A percentile compares a stretch with the other conserved stretches of the same genome.
These are phyloP conservation scores for Drosophila pandora DNA, from an alignment of 1,140 invertebrate species.

Conservation along the genomic window DNA sequence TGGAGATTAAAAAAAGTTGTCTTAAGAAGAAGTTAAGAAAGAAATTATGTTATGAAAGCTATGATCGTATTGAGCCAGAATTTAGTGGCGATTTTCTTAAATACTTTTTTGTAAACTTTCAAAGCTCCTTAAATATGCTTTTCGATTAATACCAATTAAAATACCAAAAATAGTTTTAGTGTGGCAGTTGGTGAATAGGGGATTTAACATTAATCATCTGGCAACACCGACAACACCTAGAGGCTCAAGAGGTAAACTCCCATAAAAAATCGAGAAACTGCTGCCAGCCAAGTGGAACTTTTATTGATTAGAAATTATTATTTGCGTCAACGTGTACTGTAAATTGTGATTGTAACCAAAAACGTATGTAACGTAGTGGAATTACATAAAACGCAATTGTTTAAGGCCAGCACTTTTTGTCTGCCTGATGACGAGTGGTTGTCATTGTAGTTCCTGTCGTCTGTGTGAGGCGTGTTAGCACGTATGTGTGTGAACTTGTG, in stretches of 20 bases:
- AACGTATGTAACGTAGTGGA: conserved; percentile 62
- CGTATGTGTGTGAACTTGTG: conserved; percentile 68
- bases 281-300: conserved; percentile 53
- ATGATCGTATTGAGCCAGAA: no score
- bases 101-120: background rate
- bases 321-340: conserved; percentile 41
- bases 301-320: conserved; percentile 38
- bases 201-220: background rate
- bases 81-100: no score
- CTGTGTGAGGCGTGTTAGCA: conserved; percentile 6
- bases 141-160: background rate
- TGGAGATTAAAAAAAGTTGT: no score
- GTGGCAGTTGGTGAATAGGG: background rate
- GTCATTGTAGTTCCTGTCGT: conserved; percentile 67
- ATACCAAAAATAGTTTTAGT: background rate
- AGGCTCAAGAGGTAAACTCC: conserved; percentile 48
- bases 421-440: conserved; percentile 77
- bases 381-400: conserved; percentile 76
- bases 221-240: background rate
- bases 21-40: no score
- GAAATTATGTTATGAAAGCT: no score
- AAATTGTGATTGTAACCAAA: conserved; percentile 55
- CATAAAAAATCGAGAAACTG: conserved; percentile 52
- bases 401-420: conserved; percentile 71
- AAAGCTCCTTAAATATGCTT: background rate